A percentile compares a stretch with the other conserved stretches of the same genome.
Conservation (phyloP, 1,140 invertebrate genomes). For the Gryllus bimaculatus region DNA sequence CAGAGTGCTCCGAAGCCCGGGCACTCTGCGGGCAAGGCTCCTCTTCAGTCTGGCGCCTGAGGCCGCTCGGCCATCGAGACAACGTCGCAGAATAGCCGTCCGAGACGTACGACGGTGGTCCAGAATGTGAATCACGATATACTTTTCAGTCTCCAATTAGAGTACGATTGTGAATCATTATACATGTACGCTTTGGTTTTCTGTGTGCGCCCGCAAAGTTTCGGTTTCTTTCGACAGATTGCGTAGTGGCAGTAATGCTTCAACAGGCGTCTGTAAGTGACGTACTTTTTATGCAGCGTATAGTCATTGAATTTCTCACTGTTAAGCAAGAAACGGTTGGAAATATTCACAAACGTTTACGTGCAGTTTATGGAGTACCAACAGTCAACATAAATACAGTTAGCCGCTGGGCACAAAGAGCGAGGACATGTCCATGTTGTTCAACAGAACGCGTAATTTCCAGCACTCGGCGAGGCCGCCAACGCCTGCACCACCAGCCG, state of each 20-base stretch:
- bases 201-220: background rate
- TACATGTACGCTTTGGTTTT: background rate
- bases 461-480: background rate
- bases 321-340: background rate
- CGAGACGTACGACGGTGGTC: background rate
- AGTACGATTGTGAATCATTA: background rate
- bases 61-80: too few species aligned
- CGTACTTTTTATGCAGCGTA: too few species aligned
- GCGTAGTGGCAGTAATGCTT: background rate
- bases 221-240: background rate
- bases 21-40: too few species aligned
- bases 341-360: background rate
- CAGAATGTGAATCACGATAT: background rate
- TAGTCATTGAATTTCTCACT: too few species aligned
- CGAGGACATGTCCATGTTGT: background rate
- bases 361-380: background rate
- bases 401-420: background rate
- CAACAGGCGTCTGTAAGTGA: background rate
- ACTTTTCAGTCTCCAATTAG: background rate
- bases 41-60: too few species aligned
- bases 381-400: background rate
- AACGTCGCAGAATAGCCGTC: too few species aligned
- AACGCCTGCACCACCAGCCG: background rate
- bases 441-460: background rate
- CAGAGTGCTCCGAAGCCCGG: too few species aligned